phyloP scores from a whole-genome alignment of 2,113 vertebrate species.

The Sclerurus mexicanus region DNA sequence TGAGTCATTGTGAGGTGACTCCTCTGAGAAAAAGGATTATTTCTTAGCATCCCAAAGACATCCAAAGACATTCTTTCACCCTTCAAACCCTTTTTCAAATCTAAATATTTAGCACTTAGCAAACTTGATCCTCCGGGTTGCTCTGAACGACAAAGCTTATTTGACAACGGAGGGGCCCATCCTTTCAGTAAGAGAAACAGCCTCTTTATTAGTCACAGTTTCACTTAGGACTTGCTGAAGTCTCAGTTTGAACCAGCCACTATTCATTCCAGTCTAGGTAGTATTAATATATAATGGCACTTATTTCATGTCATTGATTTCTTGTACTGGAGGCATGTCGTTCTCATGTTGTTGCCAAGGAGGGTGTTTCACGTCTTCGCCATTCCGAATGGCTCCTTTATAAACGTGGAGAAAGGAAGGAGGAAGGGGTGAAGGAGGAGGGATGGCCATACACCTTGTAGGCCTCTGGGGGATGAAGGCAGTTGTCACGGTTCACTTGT shows the following conservation, averaged over 20 bases:
- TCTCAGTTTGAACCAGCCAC: background rate
- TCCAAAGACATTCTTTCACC: background rate
- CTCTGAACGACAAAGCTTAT: background rate
- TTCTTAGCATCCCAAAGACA: background rate
- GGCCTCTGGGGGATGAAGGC: background rate
- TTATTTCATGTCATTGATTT: background rate
- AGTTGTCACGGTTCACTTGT: background rate
- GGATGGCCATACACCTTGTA: background rate
- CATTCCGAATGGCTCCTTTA: background rate
- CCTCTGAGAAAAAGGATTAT: background rate
- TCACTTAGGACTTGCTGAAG: background rate
- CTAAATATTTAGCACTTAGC: background rate
- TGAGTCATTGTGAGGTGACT: background rate
- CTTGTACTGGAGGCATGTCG: background rate
- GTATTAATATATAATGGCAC: background rate
- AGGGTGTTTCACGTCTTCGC: background rate
- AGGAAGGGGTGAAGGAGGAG: background rate
- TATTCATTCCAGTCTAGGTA: background rate
- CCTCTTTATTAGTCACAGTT: background rate
- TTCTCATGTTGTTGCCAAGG: background rate
- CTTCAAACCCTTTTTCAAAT: background rate
- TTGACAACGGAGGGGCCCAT: background rate
- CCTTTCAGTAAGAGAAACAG: background rate
- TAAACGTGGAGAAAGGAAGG: background rate
- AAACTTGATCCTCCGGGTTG: background rate